Evolutionary conservation across 2,113 vertebrate species (phyloP).

Genomic region (Toxotes jaculatrix): DNA sequence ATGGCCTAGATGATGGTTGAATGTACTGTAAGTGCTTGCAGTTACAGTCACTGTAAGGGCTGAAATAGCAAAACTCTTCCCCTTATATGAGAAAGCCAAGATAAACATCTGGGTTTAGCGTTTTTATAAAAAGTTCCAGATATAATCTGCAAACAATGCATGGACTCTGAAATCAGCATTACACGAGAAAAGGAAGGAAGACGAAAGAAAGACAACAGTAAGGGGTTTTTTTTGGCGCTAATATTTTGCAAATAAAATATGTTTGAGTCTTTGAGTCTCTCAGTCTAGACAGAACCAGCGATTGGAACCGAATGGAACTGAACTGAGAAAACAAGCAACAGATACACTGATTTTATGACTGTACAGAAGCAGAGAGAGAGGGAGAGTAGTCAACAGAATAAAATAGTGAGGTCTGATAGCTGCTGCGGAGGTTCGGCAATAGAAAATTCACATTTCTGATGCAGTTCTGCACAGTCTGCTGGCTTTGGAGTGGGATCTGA

Average conservation of each 20-base stretch:
- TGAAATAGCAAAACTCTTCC: constrained; percentile 26
- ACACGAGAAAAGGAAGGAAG: neutral
- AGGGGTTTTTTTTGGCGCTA: neutral
- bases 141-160: constrained; percentile 6
- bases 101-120: constrained; percentile 37
- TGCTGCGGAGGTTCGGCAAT: constrained; percentile 32
- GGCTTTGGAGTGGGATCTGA: constrained; percentile 56
- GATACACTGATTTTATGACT: constrained; percentile 17
- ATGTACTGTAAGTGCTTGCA: constrained; percentile 19
- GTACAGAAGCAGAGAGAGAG: neutral
- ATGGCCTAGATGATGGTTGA: constrained; percentile 3
- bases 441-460: constrained; percentile 39
- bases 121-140: neutral
- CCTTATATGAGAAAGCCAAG: constrained; percentile 27
- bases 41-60: constrained; percentile 26
- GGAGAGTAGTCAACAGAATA: constrained; percentile 18
- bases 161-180: neutral
- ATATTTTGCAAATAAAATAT: constrained; percentile 34
- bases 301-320: constrained; percentile 44
- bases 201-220: neutral
- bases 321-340: constrained; percentile 27
- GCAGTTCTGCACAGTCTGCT: constrained; percentile 50
- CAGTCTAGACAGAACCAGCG: constrained; percentile 50
- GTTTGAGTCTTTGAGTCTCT: constrained; percentile 21
- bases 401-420: constrained; percentile 4